Conservation (phyloP, 1,140 invertebrate species). For the Drosophila orosa region DNA sequence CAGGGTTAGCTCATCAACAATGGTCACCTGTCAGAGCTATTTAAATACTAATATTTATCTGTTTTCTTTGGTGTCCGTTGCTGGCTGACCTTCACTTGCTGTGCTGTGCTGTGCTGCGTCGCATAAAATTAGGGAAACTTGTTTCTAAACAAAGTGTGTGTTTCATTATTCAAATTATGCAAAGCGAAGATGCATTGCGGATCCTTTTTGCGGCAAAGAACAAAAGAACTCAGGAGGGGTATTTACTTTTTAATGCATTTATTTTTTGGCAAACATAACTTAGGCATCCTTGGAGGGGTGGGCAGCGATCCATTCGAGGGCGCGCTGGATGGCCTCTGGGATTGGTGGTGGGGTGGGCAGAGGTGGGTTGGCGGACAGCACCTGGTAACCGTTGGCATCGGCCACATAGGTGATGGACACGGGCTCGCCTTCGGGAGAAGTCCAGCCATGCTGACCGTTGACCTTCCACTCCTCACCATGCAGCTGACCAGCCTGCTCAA, state of each 20-base stretch:
- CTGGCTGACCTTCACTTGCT: constrained; percentile 51
- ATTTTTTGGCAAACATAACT: constrained; percentile 40
- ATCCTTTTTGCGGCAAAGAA: constrained; percentile 11
- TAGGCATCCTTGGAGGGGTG: constrained; percentile 52
- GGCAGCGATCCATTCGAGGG: constrained; percentile 85
- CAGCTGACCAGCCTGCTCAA: constrained; percentile 90
- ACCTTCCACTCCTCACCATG: constrained; percentile 88
- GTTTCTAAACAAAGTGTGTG: constrained; percentile 27
- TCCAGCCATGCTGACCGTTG: constrained; percentile 90
- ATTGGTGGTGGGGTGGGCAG: constrained; percentile 88
- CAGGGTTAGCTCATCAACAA: constrained; percentile 27
- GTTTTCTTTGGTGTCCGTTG: constrained; percentile 2
- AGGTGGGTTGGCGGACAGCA: constrained; percentile 85
- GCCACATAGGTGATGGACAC: constrained; percentile 81
- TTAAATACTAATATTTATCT: constrained; percentile 13
- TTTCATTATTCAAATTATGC: constrained; percentile 11
- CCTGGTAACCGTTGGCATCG: constrained; percentile 90
- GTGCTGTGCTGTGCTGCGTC: constrained; percentile 21
- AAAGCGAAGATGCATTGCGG: neutral
- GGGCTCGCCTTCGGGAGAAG: constrained; percentile 88
- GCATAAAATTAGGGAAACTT: constrained; percentile 44
- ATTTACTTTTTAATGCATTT: constrained; percentile 46
- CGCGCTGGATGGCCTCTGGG: constrained; percentile 86
- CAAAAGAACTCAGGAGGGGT: neutral
- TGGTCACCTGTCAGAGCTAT: constrained; percentile 6